Evolutionary conservation across 2,888 invertebrate species (phyloP), one percentile per base, ranked within the genome.

Genomic region (Tetramorium bicarinatum): DNA sequence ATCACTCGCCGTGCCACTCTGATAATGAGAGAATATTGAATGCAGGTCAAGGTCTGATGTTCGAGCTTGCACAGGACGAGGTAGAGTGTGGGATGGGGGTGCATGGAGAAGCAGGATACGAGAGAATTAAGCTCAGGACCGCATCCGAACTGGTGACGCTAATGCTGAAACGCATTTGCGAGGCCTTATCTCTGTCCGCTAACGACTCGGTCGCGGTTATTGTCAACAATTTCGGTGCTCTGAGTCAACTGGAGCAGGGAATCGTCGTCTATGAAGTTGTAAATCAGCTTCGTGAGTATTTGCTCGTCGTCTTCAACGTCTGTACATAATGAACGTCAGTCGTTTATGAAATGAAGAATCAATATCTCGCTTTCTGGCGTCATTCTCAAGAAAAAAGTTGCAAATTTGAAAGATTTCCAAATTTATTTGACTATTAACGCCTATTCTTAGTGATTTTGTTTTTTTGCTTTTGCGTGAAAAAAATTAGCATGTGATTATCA

Each of bases 221-320:
- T 90, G 94, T 98, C 7, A 98, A 98, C 95, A 98, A 98, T 94
- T 95, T 98, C 76, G 98, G 98, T 41, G 96, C 96, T 1, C 96
- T 97, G 0, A 97, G 97, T 0, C 96, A 97, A 85, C 93, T 98
- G 82, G 98, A 98, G 93, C 96, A 97, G 95, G 97, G 97, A 88
- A 96, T 98, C 71, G 95, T 97, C 13, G 96, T 96, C 72, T 96
- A 96, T 9, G 97, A 97, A 94, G 95, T 96, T 0, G 95, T 97
- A 41, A 94, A 95, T 18, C 97, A 97, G 93, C 95, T 97, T 64
- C 95, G 97, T 97, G 94, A 95, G 95, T 92, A 80, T 18, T 47
- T 44, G 13, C 11, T 44, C 9, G 15, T 8, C 41, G 18, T 29
- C 25, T 34, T 25, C 29, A 29, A 34, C 29, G 4, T 34, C 18